These are phyloP conservation scores for Mus pahari DNA, from an alignment of 2,113 vertebrate genomes.

Conservation along the genomic window DNA sequence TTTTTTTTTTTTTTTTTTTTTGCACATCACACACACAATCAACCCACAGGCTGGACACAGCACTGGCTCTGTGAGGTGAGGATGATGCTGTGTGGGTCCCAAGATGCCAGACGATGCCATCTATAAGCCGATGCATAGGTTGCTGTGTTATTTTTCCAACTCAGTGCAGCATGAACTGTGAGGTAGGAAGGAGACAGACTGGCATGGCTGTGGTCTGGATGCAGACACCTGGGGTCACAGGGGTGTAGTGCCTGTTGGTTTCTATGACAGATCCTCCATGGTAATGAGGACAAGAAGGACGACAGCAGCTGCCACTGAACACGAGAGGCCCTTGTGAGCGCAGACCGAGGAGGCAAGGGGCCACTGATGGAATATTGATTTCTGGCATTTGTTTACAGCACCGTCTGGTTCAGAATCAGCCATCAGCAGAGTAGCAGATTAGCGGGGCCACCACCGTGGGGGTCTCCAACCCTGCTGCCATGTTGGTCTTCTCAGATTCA, in stretches of 20 bases:
- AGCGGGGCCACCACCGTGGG: not conserved
- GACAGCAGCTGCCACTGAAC: not conserved
- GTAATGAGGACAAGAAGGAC: not conserved
- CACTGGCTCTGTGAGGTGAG: not conserved
- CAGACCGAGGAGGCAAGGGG: not conserved
- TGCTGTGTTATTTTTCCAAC: not conserved
- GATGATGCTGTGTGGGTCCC: accelerated
- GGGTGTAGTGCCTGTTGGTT: not conserved
- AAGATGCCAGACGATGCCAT: accelerated
- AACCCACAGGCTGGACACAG: accelerated
- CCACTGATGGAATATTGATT: not conserved
- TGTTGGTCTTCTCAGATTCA: not conserved
- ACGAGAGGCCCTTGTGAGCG: not conserved
- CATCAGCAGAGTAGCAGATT: not conserved
- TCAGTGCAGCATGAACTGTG: not conserved
- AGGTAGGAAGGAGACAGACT: not conserved
- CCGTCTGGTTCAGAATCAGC: not conserved
- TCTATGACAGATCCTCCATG: not conserved
- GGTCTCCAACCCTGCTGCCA: not conserved
- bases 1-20: too few relatives aligned
- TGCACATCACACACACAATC: too few relatives aligned
- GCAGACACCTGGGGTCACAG: not conserved
- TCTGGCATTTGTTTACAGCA: not conserved
- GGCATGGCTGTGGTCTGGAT: accelerated
- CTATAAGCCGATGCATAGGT: not conserved